Base-by-base conservation (phyloP, 1,140 invertebrate species). In the Eupristina koningsbergeri region DNA sequence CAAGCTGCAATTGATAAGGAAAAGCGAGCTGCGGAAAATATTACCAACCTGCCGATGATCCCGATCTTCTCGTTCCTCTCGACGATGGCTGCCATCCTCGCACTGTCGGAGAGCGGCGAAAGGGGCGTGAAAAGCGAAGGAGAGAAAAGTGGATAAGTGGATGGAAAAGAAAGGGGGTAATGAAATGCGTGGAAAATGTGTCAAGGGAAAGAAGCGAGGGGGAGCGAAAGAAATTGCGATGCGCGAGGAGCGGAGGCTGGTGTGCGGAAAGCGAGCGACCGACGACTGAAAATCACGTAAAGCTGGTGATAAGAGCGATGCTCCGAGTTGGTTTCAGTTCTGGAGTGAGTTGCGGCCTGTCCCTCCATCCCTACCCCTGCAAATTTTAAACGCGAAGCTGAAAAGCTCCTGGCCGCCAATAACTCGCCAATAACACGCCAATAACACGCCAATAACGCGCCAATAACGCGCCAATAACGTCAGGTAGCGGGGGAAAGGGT, bases 41-140 rank as follows among this genome's bases (percentile, higher is more conserved):
- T 2, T 26, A 64, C 88, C 88, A 90, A 95, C 94, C 94, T 95
- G 88, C 94, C 94, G 67, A 95, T 91, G 78, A 96, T 95, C 71
- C 94, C 95, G 85, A 96, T 93, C 91, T 95, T 95, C 90, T 94
- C 94, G 36, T 89, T 88, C 69, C 90, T 92, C 8, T 64, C 26
- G 73, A 91, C 86, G 90, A 91, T 89, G 5, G 29, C 67, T 3
- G 36, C 31, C 2, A 29, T 3, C 17, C n/a, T n/a, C 2, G 7
- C 34, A 64, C 13, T 64, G 13, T 64, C n/a, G 8, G 22, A 58
- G 53, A 26, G n/a, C 22, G 1, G 19, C 22, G 3, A 9, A 69
- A 41, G 19, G 29, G 22, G 3, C 11, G 26, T 36, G 39, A 39
- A 13, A 36, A 69, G 29, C 1, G 13, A 64, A 8, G 0, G 63